Base-by-base conservation (phyloP, 1,140 invertebrate genomes). In the Tetragnatha versicolor region DNA sequence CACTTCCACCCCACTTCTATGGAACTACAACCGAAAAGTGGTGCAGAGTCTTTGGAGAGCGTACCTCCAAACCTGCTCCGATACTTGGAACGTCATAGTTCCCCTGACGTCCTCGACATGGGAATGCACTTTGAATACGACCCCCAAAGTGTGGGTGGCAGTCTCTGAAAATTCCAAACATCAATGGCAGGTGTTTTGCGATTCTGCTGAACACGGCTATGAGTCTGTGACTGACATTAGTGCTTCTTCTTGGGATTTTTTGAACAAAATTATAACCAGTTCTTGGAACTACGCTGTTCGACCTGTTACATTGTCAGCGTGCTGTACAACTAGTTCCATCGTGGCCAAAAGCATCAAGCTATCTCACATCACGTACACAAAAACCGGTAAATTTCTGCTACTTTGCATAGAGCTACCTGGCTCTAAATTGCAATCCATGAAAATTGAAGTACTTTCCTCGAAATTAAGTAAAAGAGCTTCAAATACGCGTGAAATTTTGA, bases 211-310 rank as follows among this genome's bases (percentile, higher is more conserved):
- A 31, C 20, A 33, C 2, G 42, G 45, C 14, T 77, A 61, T 60
- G 45, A 65, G 35, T 12, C 53, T 4, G 35, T 66, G 2, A 65
- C 42, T 25, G 42, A 37, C 2, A 29, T 49, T 29, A 63, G 60
- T 45, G 37, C 20, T 7, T 20, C 31, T 42, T 77, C 73, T n/a
- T 66, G 47, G 47, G n/a, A 55, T 20, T 4, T 65, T 22, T 31
- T 77, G 39, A 33, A 65, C 1, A 65, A 65, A 37, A 63, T 47
- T 17, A 22, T 66, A n/a, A 22, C 73, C 14, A 77, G 27, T 29
- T 65, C 60, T 9, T 77, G 73, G 73, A 39, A 42, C 10, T 49
- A 35, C 31, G 72, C 25, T 12, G 33, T 75, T 25, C 27, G 58
- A 9, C 69, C 51, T 45, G 51, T 60, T 9, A 63, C 72, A 20